Conservation (phyloP, 2,888 invertebrate genomes). For the Coelopa pilipes region DNA sequence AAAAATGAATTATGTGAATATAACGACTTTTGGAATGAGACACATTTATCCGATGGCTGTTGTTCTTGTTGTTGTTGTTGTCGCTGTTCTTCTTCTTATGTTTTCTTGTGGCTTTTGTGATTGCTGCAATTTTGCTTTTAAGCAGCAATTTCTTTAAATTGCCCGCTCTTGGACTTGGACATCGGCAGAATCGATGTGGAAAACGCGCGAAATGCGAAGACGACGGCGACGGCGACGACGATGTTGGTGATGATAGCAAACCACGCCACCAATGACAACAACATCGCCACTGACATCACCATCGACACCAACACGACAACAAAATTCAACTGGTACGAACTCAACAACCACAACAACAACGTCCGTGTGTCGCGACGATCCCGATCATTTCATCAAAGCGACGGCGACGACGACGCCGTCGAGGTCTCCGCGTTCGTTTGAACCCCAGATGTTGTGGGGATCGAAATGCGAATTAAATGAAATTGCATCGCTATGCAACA, state of each 20-base stretch:
- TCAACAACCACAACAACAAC: not conserved
- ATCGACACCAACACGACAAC: not conserved
- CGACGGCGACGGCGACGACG: too few relatives aligned
- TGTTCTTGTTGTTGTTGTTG: conserved; percentile 13
- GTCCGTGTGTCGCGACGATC: not conserved
- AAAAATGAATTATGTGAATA: conserved; percentile 31
- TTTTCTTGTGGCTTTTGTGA: not conserved
- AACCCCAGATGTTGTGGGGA: conserved; percentile 4
- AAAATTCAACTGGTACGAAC: too few relatives aligned
- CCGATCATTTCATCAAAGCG: not conserved
- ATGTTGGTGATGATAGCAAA: too few relatives aligned
- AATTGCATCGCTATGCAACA: conserved; percentile 27
- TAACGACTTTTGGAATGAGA: conserved; percentile 23
- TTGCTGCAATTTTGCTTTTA: conserved; percentile 28
- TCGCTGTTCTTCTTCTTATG: not conserved
- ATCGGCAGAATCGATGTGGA: not conserved
- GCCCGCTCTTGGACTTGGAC: not conserved
- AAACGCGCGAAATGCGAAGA: too few relatives aligned
- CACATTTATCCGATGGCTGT: not conserved
- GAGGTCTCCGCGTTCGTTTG: not conserved
- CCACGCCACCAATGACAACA: not conserved
- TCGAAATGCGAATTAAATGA: conserved; percentile 31
- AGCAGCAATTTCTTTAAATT: conserved; percentile 29
- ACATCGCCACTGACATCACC: not conserved
- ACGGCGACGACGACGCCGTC: not conserved